Percentiles rank a stretch among this genome's conserved stretches.
phyloP scores from a whole-genome alignment of 2,888 invertebrate species.

The Phaedon cochleariae region DNA sequence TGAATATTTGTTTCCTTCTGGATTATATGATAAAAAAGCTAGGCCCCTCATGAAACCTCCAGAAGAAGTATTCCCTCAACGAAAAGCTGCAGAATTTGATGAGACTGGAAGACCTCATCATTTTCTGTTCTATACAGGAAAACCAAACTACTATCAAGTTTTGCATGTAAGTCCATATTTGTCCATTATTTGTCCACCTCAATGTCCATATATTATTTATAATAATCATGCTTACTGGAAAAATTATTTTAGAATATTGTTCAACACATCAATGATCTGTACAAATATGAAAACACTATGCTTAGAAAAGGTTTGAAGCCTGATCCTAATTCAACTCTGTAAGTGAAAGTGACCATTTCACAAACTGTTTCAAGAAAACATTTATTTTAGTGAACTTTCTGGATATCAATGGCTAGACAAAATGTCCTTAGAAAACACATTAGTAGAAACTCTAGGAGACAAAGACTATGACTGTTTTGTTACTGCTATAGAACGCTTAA shows the following conservation, averaged over 20 bases:
- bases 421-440: slow-evolving; percentile 69
- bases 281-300: slow-evolving; percentile 77
- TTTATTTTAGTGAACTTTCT: slow-evolving; percentile 62
- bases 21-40: slow-evolving; percentile 84
- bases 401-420: slow-evolving; percentile 74
- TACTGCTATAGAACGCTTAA: slow-evolving; percentile 75
- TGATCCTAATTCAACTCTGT: slow-evolving; percentile 70
- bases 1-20: slow-evolving; percentile 95
- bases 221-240: background rate
- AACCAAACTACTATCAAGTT: slow-evolving; percentile 83
- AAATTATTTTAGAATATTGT: slow-evolving; percentile 70
- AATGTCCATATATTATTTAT: no score
- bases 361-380: slow-evolving; percentile 8
- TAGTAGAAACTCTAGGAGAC: slow-evolving; percentile 75
- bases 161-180: slow-evolving; percentile 73
- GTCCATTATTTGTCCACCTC: no score
- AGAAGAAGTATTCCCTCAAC: slow-evolving; percentile 81
- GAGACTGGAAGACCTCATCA: slow-evolving; percentile 90
- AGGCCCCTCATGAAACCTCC: slow-evolving; percentile 92
- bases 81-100: slow-evolving; percentile 91
- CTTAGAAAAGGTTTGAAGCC: slow-evolving; percentile 69
- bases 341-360: no score
- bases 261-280: slow-evolving; percentile 71
- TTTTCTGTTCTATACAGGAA: slow-evolving; percentile 90
- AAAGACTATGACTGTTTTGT: slow-evolving; percentile 78